phyloP scores from a whole-genome alignment of 2,113 vertebrate genomes.

The Indicator maculatus region DNA sequence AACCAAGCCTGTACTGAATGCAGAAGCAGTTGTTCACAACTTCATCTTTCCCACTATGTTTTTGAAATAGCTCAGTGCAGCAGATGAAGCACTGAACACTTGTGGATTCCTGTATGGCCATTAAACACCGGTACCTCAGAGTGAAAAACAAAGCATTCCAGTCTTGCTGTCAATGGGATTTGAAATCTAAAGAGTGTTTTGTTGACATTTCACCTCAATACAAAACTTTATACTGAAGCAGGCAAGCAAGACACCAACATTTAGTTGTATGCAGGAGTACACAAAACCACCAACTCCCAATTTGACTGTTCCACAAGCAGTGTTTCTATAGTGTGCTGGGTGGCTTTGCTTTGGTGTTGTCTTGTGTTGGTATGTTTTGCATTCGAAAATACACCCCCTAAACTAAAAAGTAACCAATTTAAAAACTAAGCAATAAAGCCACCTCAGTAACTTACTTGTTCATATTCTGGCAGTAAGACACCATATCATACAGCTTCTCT shows the following conservation, averaged over 20 bases:
- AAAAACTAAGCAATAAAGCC: not conserved
- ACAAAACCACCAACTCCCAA: not conserved
- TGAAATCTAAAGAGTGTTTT: not conserved
- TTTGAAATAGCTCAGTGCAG: not conserved
- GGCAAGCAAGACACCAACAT: not conserved
- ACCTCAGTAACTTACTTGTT: conserved; percentile 76
- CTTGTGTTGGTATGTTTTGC: too few relatives aligned
- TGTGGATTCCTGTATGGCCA: not conserved
- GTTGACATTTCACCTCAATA: not conserved
- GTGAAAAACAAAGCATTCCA: not conserved
- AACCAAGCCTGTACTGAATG: not conserved
- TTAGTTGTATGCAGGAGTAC: not conserved
- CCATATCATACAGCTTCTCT: conserved; percentile 93
- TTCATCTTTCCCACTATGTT: not conserved
- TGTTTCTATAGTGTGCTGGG: not conserved
- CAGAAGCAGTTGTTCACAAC: not conserved
- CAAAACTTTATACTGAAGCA: not conserved
- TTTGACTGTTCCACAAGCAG: not conserved
- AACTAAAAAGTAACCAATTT: not conserved
- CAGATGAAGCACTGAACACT: not conserved
- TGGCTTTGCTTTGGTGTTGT: not conserved
- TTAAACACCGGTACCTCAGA: not conserved
- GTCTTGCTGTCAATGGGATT: not conserved
- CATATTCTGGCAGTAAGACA: conserved; percentile 89
- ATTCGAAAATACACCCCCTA: not conserved